Conservation (phyloP, 1,140 invertebrate species). For the Scaptomyza montana region DNA sequence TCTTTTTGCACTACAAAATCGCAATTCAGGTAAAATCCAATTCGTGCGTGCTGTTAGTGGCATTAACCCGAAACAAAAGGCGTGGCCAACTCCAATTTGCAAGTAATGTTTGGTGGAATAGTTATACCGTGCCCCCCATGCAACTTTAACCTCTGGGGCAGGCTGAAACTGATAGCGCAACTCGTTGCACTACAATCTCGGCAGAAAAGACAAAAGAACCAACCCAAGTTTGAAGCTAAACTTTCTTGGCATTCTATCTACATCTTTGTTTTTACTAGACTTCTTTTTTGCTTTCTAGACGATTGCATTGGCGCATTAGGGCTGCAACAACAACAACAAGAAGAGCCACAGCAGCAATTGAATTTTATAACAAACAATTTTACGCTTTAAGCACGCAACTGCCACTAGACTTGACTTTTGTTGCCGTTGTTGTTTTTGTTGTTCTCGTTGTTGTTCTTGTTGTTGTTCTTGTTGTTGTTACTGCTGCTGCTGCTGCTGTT, state of each 20-base stretch:
- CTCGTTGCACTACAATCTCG: conserved; percentile 53
- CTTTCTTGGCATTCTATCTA: conserved; percentile 43
- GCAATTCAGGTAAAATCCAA: background rate
- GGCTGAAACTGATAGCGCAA: conserved; percentile 29
- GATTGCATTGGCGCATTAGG: conserved; percentile 70
- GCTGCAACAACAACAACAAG: conserved; percentile 19
- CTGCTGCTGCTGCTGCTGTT: conserved; percentile 8
- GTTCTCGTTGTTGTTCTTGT: too few relatives aligned
- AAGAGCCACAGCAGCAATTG: conserved; percentile 57
- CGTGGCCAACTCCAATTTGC: conserved; percentile 13
- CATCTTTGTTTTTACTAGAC: conserved; percentile 28
- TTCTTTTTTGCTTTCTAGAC: conserved; percentile 53
- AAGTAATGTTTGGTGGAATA: background rate
- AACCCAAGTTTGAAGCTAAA: conserved; percentile 50
- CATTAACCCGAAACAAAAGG: background rate
- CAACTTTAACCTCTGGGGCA: background rate
- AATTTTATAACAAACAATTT: conserved; percentile 82
- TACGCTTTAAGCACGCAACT: conserved; percentile 74
- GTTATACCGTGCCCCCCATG: background rate
- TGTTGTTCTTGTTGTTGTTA: conserved; percentile 26
- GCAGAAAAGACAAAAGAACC: conserved; percentile 60
- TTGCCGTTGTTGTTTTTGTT: conserved; percentile 38
- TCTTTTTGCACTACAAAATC: too few relatives aligned
- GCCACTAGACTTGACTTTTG: conserved; percentile 52
- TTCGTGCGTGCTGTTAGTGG: background rate